Percentiles rank a stretch among this genome's conserved stretches.
Conservation (phyloP, 2,888 invertebrate genomes). For the Mycogona germanica region DNA sequence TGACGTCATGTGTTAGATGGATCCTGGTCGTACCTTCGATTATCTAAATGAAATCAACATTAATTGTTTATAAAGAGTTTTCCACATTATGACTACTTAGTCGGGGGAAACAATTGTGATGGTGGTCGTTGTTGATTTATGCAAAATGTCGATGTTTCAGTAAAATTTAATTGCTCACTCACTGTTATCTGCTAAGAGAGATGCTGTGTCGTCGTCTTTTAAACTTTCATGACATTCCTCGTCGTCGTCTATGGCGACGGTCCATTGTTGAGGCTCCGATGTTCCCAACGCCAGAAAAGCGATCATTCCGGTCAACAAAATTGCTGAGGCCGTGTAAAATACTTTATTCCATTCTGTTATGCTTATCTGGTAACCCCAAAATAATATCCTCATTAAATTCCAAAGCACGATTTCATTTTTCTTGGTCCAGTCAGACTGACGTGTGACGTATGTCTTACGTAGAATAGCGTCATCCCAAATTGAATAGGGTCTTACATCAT, state of each 20-base stretch:
- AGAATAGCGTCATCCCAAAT: no score
- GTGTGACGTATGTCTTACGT: no score
- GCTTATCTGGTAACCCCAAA: conserved; percentile 13
- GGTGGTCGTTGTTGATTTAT: no score
- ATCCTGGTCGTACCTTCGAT: no score
- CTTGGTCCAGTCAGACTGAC: no score
- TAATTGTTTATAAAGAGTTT: no score
- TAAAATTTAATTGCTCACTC: background rate
- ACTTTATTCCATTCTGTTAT: conserved; percentile 15
- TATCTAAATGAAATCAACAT: no score
- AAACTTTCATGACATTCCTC: background rate
- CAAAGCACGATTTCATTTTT: no score
- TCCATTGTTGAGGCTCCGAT: background rate
- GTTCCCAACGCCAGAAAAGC: conserved; percentile 6
- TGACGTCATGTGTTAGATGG: no score
- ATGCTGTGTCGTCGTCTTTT: conserved; percentile 1
- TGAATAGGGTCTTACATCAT: conserved; percentile 10
- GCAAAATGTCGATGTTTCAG: background rate
- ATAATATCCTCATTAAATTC: no score
- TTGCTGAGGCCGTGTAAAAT: conserved; percentile 11
- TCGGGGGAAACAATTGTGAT: no score
- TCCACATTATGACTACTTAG: no score
- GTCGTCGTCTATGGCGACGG: background rate
- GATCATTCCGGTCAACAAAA: conserved; percentile 3
- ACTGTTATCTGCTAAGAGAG: conserved; percentile 14